Conservation (phyloP, 2,888 invertebrate species). For the Eristalis pertinax region DNA sequence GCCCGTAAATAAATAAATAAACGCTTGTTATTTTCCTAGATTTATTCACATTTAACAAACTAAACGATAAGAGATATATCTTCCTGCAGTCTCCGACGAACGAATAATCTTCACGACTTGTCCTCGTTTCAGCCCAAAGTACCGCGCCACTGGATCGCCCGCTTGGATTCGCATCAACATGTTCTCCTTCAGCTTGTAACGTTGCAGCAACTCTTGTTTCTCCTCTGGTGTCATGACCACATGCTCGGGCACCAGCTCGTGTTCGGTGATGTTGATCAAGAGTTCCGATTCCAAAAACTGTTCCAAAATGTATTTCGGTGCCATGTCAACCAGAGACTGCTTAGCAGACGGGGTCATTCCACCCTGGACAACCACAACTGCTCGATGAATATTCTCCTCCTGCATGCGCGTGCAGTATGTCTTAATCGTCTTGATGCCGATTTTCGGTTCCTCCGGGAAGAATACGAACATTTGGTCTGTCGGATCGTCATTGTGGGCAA, state of each 20-base stretch:
- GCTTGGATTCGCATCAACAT: constrained; percentile 99
- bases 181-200: constrained; percentile 98
- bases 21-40: background rate
- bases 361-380: constrained; percentile 98
- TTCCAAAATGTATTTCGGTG: constrained; percentile 98
- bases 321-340: constrained; percentile 98
- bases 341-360: constrained; percentile 99
- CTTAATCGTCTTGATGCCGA: constrained; percentile 99
- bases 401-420: constrained; percentile 99
- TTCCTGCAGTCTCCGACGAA: constrained; percentile 98
- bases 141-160: constrained; percentile 98
- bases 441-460: constrained; percentile 99
- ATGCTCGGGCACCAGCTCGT: constrained; percentile 99
- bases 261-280: constrained; percentile 98
- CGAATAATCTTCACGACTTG: constrained; percentile 99
- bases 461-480: constrained; percentile 99
- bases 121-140: constrained; percentile 98
- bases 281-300: constrained; percentile 97
- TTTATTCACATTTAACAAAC: constrained; percentile 85
- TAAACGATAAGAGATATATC: constrained; percentile 98
- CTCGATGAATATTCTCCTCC: constrained; percentile 98
- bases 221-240: constrained; percentile 99
- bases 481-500: constrained; percentile 99
- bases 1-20: too few species aligned
- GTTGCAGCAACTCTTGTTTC: constrained; percentile 95